Base-by-base conservation (phyloP, 2,113 vertebrate species). In the Pygoscelis adeliae region DNA sequence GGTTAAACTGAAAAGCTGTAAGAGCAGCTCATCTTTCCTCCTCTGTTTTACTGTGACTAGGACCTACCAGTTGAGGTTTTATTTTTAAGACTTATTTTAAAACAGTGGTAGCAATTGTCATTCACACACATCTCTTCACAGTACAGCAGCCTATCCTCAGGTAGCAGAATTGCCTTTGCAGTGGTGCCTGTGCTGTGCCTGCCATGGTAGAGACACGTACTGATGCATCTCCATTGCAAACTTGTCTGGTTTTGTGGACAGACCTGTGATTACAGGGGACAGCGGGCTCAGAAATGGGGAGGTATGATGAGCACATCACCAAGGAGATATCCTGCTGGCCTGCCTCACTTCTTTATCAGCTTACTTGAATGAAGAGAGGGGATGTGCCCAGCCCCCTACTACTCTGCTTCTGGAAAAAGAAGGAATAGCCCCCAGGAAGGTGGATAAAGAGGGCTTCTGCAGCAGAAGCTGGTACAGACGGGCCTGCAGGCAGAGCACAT, bases 191-290 rank as follows among this genome's bases (percentile, higher is more conserved):
- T 85, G 71, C 87, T 50, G 69, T 91, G 53, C 55, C 55, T 87
- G 81, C 62, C 8, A 0, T 9, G 42, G 38, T 2, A 32, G 36
- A 77, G 70, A 23, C 4, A 1, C 1, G 14, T 32, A 27, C 25
- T 4, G 29, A 9, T 62, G 27, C n/a, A 29, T 73, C 40, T 87
- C 30, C 27, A 7, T 5, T 49, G 87, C 61, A 74, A 2, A 38
- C 29, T 22, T 29, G 20, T 42, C 62, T 59, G 27, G 2, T 46
- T 89, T 38, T 32, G 6, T 21, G 73, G 58, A 13, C n/a, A 78
- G 52, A 30, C 5, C 27, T 58, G 42, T 62, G 66, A 9, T 59
- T 11, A 10, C 56, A 65, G 47, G 17, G 47, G 29, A 22, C 47
- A 40, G 55, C 0, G 0, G 30, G 34, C 59, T 70, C 56, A 23